Evolutionary conservation across 2,113 vertebrate species (phyloP).

Genomic region (Phoxinus phoxinus): DNA sequence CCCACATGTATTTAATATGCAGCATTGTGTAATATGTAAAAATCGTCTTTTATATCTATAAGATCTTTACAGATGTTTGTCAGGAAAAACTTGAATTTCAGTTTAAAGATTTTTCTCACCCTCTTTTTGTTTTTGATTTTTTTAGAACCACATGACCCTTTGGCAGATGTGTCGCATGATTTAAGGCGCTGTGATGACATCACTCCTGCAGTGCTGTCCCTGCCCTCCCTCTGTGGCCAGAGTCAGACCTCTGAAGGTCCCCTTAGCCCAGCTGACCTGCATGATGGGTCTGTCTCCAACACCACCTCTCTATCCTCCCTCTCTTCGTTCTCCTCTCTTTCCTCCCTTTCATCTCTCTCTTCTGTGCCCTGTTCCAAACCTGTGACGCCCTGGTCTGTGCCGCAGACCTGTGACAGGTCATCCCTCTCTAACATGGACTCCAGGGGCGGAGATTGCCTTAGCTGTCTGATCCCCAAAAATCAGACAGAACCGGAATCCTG

Average conservation of each 20-base stretch:
- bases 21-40: neutral
- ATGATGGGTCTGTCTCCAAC: constrained; percentile 83
- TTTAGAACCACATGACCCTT: constrained; percentile 75
- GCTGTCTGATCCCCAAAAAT: constrained; percentile 89
- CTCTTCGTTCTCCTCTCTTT: constrained; percentile 61
- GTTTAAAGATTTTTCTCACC: constrained; percentile 21
- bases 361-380: constrained; percentile 75
- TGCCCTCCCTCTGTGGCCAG: constrained; percentile 63
- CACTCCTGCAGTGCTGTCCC: constrained; percentile 67
- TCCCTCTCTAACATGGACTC: constrained; percentile 87
- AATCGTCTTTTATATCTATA: neutral
- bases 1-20: neutral
- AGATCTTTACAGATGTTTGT: neutral
- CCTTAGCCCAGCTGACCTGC: constrained; percentile 72
- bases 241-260: constrained; percentile 49
- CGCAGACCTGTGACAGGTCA: constrained; percentile 83
- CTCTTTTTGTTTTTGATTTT: constrained; percentile 35
- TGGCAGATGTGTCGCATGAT: constrained; percentile 50
- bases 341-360: constrained; percentile 54
- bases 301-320: constrained; percentile 87
- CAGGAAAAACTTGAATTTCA: neutral
- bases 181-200: constrained; percentile 54
- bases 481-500: constrained; percentile 74
- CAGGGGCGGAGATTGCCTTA: constrained; percentile 85
- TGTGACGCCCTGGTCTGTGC: constrained; percentile 86